Evolutionary conservation across 2,797 vertebrate species (phyloP).

Genomic region (Xiphophorus birchmanni): DNA sequence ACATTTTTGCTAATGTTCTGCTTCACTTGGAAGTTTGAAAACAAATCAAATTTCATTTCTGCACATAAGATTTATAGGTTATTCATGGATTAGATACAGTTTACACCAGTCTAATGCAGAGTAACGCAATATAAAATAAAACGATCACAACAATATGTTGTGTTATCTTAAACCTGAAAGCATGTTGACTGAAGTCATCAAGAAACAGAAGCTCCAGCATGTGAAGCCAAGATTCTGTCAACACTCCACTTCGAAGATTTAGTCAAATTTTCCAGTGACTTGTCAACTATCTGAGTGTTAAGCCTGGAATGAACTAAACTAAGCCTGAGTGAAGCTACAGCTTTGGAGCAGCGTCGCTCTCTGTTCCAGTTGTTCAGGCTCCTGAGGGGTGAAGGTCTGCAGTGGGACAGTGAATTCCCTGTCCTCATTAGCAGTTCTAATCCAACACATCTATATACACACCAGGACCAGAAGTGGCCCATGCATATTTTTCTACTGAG

Average conservation of each 20-base stretch:
- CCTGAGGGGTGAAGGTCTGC: constrained; percentile 17
- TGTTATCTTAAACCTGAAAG: neutral
- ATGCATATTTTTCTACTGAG: neutral
- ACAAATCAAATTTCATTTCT: neutral
- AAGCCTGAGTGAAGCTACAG: constrained; percentile 11
- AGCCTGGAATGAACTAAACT: neutral
- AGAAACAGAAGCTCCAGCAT: neutral
- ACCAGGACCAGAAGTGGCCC: neutral
- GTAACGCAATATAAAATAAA: neutral
- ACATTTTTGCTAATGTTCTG: neutral
- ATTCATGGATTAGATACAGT: neutral
- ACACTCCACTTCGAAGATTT: neutral
- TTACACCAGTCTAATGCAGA: neutral
- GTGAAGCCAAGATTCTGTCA: neutral
- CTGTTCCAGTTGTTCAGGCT: constrained; percentile 33
- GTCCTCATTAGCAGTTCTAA: constrained; percentile 38
- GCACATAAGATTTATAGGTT: neutral
- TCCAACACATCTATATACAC: constrained; percentile 16
- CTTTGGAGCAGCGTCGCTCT: constrained; percentile 8
- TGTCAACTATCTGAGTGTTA: constrained; percentile 1
- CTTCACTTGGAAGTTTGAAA: neutral
- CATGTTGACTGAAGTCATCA: neutral
- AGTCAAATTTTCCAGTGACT: neutral
- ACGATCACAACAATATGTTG: neutral
- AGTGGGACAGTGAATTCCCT: constrained; percentile 24